Percentiles rank a stretch among this genome's conserved stretches.
Evolutionary conservation across 2,113 vertebrate genomes (phyloP).

Genomic region (Pimephales promelas): DNA sequence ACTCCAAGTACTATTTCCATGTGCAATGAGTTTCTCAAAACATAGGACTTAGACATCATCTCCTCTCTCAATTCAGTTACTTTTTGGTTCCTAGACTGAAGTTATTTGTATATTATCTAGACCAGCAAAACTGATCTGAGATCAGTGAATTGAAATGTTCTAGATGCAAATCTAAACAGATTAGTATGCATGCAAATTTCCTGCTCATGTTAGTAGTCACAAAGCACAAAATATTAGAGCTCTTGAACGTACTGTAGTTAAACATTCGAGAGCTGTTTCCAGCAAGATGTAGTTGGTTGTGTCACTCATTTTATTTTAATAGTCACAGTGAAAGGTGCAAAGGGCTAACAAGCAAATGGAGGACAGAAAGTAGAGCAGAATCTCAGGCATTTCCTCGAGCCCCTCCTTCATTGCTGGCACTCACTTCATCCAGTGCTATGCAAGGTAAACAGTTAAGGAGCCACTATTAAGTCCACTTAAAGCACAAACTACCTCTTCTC

Average conservation of each 20-base stretch:
- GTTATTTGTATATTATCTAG: not conserved
- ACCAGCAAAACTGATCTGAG: not conserved
- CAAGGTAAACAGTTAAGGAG: constrained; percentile 32
- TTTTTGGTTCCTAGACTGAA: not conserved
- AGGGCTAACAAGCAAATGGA: constrained; percentile 26
- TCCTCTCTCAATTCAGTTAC: constrained; percentile 44
- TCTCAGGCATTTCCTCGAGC: constrained; percentile 31
- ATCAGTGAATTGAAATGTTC: not conserved
- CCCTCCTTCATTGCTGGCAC: constrained; percentile 16
- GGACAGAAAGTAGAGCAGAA: constrained; percentile 33
- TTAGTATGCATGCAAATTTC: not conserved
- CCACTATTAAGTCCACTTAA: not conserved
- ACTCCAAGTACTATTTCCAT: not conserved
- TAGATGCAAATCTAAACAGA: constrained; percentile 10
- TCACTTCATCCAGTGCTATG: not conserved
- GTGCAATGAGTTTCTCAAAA: constrained; percentile 14
- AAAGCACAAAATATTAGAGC: constrained; percentile 46
- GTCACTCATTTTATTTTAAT: not conserved
- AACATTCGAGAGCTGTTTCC: constrained; percentile 23
- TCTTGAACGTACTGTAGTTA: constrained; percentile 30
- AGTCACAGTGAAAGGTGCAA: constrained; percentile 15
- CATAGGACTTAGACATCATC: constrained; percentile 28
- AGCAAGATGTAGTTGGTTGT: not conserved
- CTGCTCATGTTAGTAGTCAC: constrained; percentile 38
- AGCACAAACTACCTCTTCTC: not conserved